Percentiles rank a stretch among this genome's conserved stretches.
These are phyloP conservation scores for Sinodicranocentrus sp. DNA, from an alignment of 2,888 invertebrate genomes.

Conservation along the genomic window DNA sequence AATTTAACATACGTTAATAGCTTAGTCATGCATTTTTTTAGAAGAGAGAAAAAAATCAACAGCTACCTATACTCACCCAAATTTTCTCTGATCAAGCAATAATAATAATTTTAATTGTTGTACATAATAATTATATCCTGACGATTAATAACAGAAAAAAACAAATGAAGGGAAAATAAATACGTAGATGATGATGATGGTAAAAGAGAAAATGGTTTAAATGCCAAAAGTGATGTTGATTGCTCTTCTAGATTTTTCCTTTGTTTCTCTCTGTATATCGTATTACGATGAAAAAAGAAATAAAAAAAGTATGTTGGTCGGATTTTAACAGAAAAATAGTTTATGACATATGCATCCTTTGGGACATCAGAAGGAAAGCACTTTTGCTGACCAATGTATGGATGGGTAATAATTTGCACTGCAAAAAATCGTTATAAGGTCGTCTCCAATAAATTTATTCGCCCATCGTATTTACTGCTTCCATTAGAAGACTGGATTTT, in stretches of 20 bases:
- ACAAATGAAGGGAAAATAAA: conserved; percentile 44
- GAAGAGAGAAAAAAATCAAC: conserved; percentile 9
- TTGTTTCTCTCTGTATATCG: conserved; percentile 38
- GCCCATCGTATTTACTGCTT: no score
- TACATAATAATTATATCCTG: conserved; percentile 36
- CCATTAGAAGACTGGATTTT: no score
- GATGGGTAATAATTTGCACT: no score
- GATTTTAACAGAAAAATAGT: conserved; percentile 56
- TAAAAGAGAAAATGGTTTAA: conserved; percentile 27
- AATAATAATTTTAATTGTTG: conserved; percentile 32
- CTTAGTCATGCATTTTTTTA: neutral
- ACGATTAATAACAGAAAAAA: conserved; percentile 26
- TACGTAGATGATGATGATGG: conserved; percentile 67
- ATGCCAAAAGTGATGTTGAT: conserved; percentile 22
- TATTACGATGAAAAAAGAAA: conserved; percentile 2
- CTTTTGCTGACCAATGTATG: no score
- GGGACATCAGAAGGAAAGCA: no score
- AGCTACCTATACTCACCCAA: no score
- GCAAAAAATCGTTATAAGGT: no score
- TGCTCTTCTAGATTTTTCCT: conserved; percentile 46
- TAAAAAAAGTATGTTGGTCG: conserved; percentile 57
- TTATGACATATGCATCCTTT: no score
- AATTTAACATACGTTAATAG: neutral
- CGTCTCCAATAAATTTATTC: no score
- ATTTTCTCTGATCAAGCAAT: conserved; percentile 17